phyloP scores from a whole-genome alignment of 2,113 vertebrate species.

The Camarhynchus parvulus region DNA sequence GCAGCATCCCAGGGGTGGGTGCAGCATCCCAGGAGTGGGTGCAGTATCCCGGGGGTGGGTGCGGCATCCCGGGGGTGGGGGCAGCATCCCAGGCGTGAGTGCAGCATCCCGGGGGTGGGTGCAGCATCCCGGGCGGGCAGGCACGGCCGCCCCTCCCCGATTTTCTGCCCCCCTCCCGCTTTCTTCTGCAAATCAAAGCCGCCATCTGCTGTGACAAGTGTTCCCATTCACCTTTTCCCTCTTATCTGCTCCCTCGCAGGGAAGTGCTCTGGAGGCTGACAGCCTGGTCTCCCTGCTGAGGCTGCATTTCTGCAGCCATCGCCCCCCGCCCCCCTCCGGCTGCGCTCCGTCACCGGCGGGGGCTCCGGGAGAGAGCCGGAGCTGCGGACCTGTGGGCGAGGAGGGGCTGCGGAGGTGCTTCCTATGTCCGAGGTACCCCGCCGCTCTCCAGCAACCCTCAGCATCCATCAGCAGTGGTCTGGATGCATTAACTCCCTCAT shows the following conservation, averaged over 20 bases:
- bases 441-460: neutral
- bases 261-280: conserved; percentile 74
- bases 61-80: neutral
- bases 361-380: fast-evolving
- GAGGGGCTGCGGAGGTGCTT: neutral
- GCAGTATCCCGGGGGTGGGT: no score
- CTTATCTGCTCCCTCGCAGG: conserved; percentile 85
- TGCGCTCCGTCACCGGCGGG: neutral
- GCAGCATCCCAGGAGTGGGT: neutral
- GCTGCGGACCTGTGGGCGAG: neutral
- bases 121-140: neutral
- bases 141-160: neutral
- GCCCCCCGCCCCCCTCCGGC: neutral
- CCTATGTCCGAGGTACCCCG: fast-evolving
- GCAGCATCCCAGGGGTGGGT: no score
- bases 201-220: conserved; percentile 84
- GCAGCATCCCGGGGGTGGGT: no score
- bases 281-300: conserved; percentile 70
- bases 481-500: no score
- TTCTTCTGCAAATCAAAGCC: conserved; percentile 76
- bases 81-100: no score
- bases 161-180: neutral
- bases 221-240: conserved; percentile 84
- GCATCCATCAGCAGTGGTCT: neutral
- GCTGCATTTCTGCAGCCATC: conserved; percentile 71